Conservation (phyloP, 2,113 vertebrate genomes). For the Pluvianellus socialis region DNA sequence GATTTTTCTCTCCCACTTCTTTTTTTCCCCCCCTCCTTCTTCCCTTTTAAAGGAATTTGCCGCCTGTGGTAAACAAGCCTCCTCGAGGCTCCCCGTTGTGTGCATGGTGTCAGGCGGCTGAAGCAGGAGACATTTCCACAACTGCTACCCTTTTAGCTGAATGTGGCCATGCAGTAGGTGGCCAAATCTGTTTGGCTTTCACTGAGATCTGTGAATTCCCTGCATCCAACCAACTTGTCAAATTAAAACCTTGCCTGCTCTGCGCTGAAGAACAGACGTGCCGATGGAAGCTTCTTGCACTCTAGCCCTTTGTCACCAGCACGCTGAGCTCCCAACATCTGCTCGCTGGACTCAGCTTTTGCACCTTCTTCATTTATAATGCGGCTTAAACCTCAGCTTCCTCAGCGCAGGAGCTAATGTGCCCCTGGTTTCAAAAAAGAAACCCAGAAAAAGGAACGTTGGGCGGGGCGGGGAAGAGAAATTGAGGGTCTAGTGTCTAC, state of each 20-base stretch:
- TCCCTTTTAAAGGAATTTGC: neutral
- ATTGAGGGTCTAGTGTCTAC: conserved; percentile 32
- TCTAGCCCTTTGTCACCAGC: conserved; percentile 69
- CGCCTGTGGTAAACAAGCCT: neutral
- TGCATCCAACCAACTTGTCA: conserved; percentile 73
- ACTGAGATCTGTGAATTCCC: conserved; percentile 64
- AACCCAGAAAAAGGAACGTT: neutral
- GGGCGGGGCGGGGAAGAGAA: neutral
- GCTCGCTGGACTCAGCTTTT: conserved; percentile 42
- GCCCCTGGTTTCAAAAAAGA: neutral
- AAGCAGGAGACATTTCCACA: conserved; percentile 41
- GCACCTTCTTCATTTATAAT: conserved; percentile 62
- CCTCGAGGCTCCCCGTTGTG: neutral
- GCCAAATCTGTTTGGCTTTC: conserved; percentile 69
- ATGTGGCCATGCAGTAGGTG: conserved; percentile 53
- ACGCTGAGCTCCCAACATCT: conserved; percentile 64
- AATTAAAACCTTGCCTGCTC: conserved; percentile 57
- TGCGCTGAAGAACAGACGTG: conserved; percentile 43
- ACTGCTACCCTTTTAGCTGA: conserved; percentile 61
- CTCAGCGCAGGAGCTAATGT: neutral
- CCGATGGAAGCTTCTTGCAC: conserved; percentile 43
- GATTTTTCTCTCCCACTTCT: neutral
- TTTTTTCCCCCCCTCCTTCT: neutral
- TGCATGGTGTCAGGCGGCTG: neutral
- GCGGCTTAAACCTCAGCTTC: conserved; percentile 25